Conservation (phyloP, 2,113 vertebrate genomes). For the Neogobius melanostomus region DNA sequence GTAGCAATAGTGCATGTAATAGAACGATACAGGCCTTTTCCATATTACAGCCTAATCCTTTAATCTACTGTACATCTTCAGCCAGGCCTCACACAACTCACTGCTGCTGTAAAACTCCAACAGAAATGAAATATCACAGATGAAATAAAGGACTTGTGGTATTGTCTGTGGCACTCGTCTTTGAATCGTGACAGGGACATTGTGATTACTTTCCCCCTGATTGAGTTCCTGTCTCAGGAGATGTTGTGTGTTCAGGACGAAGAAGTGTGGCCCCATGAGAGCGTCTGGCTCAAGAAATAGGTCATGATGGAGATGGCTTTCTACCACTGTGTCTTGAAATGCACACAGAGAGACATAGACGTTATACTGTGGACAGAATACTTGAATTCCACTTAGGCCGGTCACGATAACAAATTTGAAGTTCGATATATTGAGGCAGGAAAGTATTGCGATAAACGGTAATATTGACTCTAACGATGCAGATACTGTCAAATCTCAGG, state of each 20-base stretch:
- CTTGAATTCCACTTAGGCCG: too few species aligned
- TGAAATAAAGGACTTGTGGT: not conserved
- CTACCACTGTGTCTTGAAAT: constrained; percentile 38
- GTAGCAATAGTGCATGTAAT: too few species aligned
- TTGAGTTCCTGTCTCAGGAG: constrained; percentile 37
- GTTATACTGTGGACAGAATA: too few species aligned
- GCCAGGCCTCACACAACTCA: not conserved
- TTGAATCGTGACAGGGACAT: constrained; percentile 7
- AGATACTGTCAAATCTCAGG: too few species aligned
- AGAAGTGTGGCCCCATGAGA: constrained; percentile 33
- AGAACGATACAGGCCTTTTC: too few species aligned
- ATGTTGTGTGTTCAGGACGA: constrained; percentile 11
- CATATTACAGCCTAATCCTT: not conserved
- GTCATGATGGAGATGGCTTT: constrained; percentile 50
- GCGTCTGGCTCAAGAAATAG: constrained; percentile 60
- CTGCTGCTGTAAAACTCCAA: constrained; percentile 15
- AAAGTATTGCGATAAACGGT: too few species aligned
- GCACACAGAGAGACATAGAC: not conserved
- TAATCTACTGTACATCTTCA: not conserved
- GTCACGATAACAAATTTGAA: too few species aligned
- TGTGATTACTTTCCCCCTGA: not conserved
- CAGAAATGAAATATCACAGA: not conserved
- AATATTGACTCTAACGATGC: too few species aligned
- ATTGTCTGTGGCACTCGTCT: constrained; percentile 13
- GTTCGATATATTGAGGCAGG: too few species aligned